phyloP scores from a whole-genome alignment of 2,113 vertebrate species.

The Nothobranchius kuhntae region DNA sequence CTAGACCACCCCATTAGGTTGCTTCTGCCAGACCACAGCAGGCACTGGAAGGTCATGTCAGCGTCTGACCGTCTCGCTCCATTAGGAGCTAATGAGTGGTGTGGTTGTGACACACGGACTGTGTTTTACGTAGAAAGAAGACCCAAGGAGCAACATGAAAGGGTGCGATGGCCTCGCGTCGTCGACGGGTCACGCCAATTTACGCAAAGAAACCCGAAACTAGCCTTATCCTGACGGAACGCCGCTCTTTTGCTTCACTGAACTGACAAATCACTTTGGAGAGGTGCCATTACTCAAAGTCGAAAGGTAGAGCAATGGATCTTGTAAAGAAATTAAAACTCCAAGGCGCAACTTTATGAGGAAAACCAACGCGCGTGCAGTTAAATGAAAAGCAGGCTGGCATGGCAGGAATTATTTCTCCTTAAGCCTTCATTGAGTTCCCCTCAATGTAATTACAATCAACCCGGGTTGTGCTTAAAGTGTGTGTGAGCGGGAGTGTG shows the following conservation, averaged over 20 bases:
- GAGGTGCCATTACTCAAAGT: conserved; percentile 69
- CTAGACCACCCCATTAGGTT: neutral
- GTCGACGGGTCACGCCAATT: conserved; percentile 24
- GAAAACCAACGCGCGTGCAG: conserved; percentile 25
- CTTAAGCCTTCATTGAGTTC: conserved; percentile 44
- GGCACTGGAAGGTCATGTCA: conserved; percentile 43
- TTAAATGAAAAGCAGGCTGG: conserved; percentile 51
- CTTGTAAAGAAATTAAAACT: conserved; percentile 58
- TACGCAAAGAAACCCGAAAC: conserved; percentile 27
- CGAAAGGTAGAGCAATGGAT: conserved; percentile 44
- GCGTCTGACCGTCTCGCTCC: conserved; percentile 52
- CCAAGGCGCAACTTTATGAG: conserved; percentile 44
- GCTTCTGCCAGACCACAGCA: conserved; percentile 31
- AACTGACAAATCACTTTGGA: conserved; percentile 75
- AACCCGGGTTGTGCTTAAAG: conserved; percentile 18
- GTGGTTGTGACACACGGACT: conserved; percentile 45
- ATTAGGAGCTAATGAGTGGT: conserved; percentile 61
- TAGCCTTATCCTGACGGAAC: conserved; percentile 43
- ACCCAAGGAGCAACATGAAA: conserved; percentile 31
- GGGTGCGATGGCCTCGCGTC: conserved; percentile 12
- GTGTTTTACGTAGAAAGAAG: conserved; percentile 13
- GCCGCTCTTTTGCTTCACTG: conserved; percentile 55
- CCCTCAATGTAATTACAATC: conserved; percentile 53
- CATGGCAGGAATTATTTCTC: conserved; percentile 26
- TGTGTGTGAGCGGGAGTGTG: neutral